Percentiles rank a stretch among this genome's conserved stretches.
These are phyloP conservation scores for Creontiades dilutus DNA, from an alignment of 2,888 invertebrate species.

Conservation along the genomic window DNA sequence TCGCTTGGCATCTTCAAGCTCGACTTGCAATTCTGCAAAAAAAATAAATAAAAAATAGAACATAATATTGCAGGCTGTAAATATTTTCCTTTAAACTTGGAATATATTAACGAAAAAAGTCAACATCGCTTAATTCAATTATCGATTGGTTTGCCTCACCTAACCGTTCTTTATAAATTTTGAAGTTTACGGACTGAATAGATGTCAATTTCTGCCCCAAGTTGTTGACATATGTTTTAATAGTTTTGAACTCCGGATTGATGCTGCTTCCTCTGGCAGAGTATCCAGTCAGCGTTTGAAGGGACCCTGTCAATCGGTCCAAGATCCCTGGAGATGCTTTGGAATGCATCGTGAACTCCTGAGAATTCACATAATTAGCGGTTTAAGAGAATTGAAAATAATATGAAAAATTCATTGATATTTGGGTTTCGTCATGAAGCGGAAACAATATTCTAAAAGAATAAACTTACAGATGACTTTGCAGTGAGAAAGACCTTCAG, in stretches of 20 bases:
- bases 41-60: neutral
- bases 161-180: slow-evolving; percentile 83
- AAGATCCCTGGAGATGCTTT: slow-evolving; percentile 82
- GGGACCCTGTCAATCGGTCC: slow-evolving; percentile 81
- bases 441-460: neutral
- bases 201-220: slow-evolving; percentile 83
- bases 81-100: neutral
- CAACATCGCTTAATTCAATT: neutral
- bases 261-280: slow-evolving; percentile 80
- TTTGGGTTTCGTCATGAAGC: too few relatives aligned
- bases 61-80: neutral
- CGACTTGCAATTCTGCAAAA: slow-evolving; percentile 74
- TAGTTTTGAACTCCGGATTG: slow-evolving; percentile 83
- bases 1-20: slow-evolving; percentile 74
- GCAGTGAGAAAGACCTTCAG: slow-evolving; percentile 84
- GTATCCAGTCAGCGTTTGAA: slow-evolving; percentile 81
- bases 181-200: slow-evolving; percentile 83
- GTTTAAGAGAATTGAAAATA: too few relatives aligned
- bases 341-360: slow-evolving; percentile 84
- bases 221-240: slow-evolving; percentile 82
- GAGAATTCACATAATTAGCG: slow-evolving; percentile 61
- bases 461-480: slow-evolving; percentile 82
- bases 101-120: neutral
- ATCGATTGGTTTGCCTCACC: slow-evolving; percentile 77
- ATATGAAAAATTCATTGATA: too few relatives aligned